These are phyloP conservation scores for Campoplex nolae DNA, from an alignment of 2,888 invertebrate genomes.

Conservation along the genomic window DNA sequence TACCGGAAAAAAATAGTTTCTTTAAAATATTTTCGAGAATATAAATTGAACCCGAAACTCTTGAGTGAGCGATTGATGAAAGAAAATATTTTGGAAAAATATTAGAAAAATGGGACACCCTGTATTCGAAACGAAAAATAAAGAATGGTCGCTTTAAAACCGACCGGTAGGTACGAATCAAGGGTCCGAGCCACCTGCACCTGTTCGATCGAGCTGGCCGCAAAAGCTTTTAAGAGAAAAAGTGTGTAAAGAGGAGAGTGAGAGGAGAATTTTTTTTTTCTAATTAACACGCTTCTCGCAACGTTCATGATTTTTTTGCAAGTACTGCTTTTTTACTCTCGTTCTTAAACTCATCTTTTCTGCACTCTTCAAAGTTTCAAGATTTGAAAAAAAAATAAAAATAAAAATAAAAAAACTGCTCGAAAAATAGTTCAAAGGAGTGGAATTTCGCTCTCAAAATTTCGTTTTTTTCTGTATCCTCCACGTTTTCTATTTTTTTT, in stretches of 20 bases:
- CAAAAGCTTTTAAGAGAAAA: slow-evolving; percentile 71
- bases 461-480: not conserved
- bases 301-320: not conserved
- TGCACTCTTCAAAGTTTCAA: not conserved
- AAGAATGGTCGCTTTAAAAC: slow-evolving; percentile 63
- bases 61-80: not conserved
- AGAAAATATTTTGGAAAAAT: no score
- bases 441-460: not conserved
- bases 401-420: not conserved
- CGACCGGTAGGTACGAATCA: slow-evolving; percentile 30
- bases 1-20: not conserved
- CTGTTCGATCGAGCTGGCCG: slow-evolving; percentile 79
- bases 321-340: not conserved
- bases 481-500: not conserved
- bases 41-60: not conserved
- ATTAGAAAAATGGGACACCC: not conserved
- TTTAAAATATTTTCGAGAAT: not conserved
- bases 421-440: not conserved
- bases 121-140: slow-evolving; percentile 30
- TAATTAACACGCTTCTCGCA: slow-evolving; percentile 6
- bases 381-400: not conserved
- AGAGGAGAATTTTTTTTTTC: slow-evolving; percentile 16
- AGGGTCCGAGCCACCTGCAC: slow-evolving; percentile 71
- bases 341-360: not conserved
- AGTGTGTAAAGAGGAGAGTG: slow-evolving; percentile 29